Base-by-base conservation (phyloP, 2,888 invertebrate genomes). In the Dorcus parallelipipedus region DNA sequence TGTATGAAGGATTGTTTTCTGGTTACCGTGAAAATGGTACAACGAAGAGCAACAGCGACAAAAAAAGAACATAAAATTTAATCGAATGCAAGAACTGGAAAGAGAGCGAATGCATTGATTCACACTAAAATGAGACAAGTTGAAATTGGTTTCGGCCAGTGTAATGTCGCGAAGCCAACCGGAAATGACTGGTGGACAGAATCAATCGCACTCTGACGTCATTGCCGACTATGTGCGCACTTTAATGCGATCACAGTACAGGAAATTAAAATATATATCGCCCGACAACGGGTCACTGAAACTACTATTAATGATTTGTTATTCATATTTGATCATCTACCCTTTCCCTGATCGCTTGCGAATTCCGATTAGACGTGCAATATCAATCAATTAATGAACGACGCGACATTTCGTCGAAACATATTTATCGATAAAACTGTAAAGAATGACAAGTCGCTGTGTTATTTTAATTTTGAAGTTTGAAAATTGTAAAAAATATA, bases 181-280 rank as follows among this genome's bases (percentile, higher is more conserved):
- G 76, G 75, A 76, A 74, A 75, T 76, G 74, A 72, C 70, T 71
- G 70, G 69, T 72, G 71, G 71, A 69, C 71, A 67, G 69, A 76
- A 74, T 75, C 75, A 76, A 76, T 76, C 74, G 73, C 69, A 72
- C 70, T 67, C 62, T 66, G 70, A 70, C 71, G 71, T 71, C 71
- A 70, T 68, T 64, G 67, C 67, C 70, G 67, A 64, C 65, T 70
- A 68, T 67, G 66, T 70, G 66, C 66, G 66, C 70, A 69, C 71
- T 71, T 73, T 75, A 74, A 77, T 74, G 69, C 74, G 69, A 71
- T 68, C 71, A 73, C 73, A 73, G 73, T 72, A 75, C 77, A 77
- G 77, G 77, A 77, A 77, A 77, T 77, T 77, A 76, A 77, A 77
- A 76, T 75, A 72, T 71, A 73, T 69, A 55, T 48, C 26, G 53